Conservation (phyloP, 2,888 invertebrate species). For the Drosophila maculinotata region DNA sequence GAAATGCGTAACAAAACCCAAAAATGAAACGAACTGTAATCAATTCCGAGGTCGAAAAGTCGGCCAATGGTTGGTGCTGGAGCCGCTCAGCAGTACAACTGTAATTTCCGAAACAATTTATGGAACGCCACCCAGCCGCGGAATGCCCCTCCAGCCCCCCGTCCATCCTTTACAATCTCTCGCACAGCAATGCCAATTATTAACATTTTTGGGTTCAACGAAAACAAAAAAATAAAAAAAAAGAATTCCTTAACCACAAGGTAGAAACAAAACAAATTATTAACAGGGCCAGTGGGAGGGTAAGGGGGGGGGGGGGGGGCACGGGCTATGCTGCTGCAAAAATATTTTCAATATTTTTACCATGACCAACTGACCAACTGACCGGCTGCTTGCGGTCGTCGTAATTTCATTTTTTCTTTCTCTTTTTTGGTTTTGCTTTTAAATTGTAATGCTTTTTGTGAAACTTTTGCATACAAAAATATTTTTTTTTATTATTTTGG, state of each 20-base stretch:
- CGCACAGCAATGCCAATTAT: conserved; percentile 68
- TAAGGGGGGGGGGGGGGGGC: background rate
- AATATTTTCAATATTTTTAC: conserved; percentile 51
- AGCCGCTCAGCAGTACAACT: conserved; percentile 36
- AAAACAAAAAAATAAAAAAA: conserved; percentile 21
- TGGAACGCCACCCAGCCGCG: conserved; percentile 19
- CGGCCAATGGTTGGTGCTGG: conserved; percentile 32
- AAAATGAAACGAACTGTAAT: conserved; percentile 78
- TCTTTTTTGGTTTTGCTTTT: conserved; percentile 32
- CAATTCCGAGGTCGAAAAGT: conserved; percentile 57
- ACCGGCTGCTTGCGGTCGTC: conserved; percentile 24
- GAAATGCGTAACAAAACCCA: conserved; percentile 38
- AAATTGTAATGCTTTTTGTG: conserved; percentile 70
- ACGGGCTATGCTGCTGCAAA: conserved; percentile 7
- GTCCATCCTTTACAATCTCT: conserved; percentile 1
- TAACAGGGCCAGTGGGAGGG: conserved; percentile 22
- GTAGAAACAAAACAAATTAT: conserved; percentile 65
- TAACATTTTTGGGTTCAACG: conserved; percentile 60
- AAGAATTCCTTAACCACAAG: conserved; percentile 52
- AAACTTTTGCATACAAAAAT: conserved; percentile 55
- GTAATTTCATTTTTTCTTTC: conserved; percentile 19
- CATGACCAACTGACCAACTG: too few relatives aligned
- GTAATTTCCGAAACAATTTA: conserved; percentile 74
- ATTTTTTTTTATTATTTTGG: conserved; percentile 4
- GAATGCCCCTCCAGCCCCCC: background rate